Conservation (phyloP, 1,140 invertebrate genomes). For the Polypedilum pembai region DNA sequence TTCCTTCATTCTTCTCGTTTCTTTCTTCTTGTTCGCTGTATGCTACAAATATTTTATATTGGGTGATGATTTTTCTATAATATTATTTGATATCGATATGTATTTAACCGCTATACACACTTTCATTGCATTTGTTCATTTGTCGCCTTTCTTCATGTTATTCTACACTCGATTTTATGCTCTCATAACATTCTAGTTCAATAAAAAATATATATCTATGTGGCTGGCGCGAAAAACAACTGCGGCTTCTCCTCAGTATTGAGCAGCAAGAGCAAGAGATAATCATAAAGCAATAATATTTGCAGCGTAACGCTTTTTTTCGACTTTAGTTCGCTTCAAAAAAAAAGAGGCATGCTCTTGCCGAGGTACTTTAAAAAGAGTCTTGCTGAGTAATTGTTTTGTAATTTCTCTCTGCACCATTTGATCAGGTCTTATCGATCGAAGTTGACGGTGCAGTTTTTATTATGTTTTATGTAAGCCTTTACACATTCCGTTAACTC, state of each 20-base stretch:
- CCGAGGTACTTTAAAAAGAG: not conserved
- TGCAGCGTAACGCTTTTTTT: conserved; percentile 10
- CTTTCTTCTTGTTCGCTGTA: not conserved
- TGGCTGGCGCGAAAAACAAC: conserved; percentile 5
- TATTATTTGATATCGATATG: conserved; percentile 23
- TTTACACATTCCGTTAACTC: conserved; percentile 11
- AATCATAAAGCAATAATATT: conserved; percentile 14
- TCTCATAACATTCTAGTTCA: conserved; percentile 18
- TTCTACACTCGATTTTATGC: conserved; percentile 3
- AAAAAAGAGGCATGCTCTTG: not conserved
- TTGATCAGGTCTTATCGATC: conserved; percentile 12
- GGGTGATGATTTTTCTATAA: conserved; percentile 26
- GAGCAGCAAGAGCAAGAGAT: not conserved
- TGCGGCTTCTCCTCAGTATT: conserved; percentile 6
- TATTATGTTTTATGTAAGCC: conserved; percentile 16
- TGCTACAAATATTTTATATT: conserved; percentile 22
- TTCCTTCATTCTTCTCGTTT: conserved; percentile 2
- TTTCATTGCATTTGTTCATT: conserved; percentile 18
- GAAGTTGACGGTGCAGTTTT: conserved; percentile 15
- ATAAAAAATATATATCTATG: not conserved
- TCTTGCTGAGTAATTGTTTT: conserved; percentile 28
- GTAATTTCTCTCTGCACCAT: conserved; percentile 21
- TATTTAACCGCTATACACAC: not conserved
- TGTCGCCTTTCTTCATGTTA: conserved; percentile 2
- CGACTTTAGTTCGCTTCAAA: not conserved